A percentile compares a stretch with the other conserved stretches of the same genome.
Conservation (phyloP, 2,888 invertebrate genomes). For the Carterocephalus palaemon region DNA sequence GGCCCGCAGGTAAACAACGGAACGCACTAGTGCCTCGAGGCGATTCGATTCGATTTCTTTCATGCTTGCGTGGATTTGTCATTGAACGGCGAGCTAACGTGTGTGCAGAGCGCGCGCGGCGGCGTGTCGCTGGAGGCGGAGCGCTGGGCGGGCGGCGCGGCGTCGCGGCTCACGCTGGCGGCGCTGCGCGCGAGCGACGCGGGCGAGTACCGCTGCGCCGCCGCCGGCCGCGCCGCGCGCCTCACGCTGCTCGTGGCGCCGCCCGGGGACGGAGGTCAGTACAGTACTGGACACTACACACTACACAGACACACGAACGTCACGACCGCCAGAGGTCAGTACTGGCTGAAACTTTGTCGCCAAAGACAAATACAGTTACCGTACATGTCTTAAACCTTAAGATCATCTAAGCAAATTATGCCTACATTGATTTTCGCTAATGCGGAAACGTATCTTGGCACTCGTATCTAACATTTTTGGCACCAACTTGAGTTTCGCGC, state of each 20-base stretch:
- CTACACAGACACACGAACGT: no score
- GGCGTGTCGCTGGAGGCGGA: conserved; percentile 82
- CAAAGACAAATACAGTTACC: no score
- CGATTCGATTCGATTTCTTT: no score
- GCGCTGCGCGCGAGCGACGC: conserved; percentile 75
- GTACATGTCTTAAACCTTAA: no score
- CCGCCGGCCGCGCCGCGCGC: conserved; percentile 37
- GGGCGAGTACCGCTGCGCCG: conserved; percentile 80
- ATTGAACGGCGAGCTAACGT: no score
- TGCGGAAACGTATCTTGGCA: conserved; percentile 3
- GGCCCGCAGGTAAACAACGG: conserved; percentile 40
- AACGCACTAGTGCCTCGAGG: no score
- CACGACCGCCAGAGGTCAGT: no score
- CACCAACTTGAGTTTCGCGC: no score
- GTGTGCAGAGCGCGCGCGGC: conserved; percentile 48
- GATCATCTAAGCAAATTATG: background rate
- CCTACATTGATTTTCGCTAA: background rate
- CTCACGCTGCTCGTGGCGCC: conserved; percentile 27
- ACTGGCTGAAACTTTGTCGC: no score
- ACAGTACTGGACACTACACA: background rate
- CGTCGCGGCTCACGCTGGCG: conserved; percentile 80
- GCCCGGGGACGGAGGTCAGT: conserved; percentile 19
- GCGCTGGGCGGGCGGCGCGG: conserved; percentile 77
- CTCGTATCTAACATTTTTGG: background rate
- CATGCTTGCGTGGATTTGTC: no score